phyloP scores from a whole-genome alignment of 2,797 vertebrate genomes.

The Esox lucius region DNA sequence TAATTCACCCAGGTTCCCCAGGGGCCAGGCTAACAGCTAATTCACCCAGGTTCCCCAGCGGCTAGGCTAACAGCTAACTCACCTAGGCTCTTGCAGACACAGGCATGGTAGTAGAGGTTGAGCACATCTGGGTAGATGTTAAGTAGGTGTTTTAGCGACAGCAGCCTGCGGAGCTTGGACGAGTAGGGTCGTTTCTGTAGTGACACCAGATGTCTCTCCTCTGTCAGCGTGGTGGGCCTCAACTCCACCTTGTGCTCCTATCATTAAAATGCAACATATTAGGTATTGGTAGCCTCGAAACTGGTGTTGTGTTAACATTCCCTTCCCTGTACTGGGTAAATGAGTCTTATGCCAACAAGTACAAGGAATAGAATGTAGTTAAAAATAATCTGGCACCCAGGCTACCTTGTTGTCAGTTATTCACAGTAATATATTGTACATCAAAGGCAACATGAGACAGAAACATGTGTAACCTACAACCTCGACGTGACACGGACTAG shows the following conservation, averaged over 20 bases:
- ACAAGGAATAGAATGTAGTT: not conserved
- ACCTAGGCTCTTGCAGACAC: constrained; percentile 85
- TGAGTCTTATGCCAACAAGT: not conserved
- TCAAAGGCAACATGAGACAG: too few species aligned
- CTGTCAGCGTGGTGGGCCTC: constrained; percentile 91
- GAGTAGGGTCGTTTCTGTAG: constrained; percentile 84
- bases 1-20: not conserved
- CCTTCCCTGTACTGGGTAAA: not conserved
- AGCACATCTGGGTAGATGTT: constrained; percentile 87
- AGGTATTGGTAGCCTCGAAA: not conserved
- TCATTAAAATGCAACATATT: not conserved
- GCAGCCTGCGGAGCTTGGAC: constrained; percentile 88
- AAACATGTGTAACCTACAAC: too few species aligned
- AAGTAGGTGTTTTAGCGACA: constrained; percentile 90
- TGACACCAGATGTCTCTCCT: constrained; percentile 88
- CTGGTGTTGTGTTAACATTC: not conserved
- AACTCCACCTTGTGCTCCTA: constrained; percentile 90
- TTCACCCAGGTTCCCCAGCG: not conserved
- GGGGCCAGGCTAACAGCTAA: not conserved
- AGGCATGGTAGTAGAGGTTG: constrained; percentile 84
- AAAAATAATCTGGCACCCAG: not conserved
- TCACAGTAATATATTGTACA: not conserved
- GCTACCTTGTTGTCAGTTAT: not conserved
- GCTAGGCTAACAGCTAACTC: constrained; percentile 60
- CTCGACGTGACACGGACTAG: too few species aligned